phyloP scores from a whole-genome alignment of 1,140 invertebrate species.

The Mesaphorura yosii region DNA sequence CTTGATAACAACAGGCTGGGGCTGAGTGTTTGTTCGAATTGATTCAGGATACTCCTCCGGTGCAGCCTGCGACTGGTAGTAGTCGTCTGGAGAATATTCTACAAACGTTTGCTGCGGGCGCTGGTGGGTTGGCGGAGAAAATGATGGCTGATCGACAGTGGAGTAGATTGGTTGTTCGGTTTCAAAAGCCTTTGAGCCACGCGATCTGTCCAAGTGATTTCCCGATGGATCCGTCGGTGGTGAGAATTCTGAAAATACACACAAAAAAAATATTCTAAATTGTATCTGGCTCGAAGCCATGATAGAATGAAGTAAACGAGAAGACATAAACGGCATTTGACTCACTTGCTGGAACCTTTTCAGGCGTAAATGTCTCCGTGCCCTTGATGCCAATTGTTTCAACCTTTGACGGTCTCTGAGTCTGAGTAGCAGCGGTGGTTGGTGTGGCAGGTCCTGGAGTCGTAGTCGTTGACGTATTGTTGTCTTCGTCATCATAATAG shows the following conservation, averaged over 20 bases:
- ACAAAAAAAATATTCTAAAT: conserved; percentile 1
- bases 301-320: too few relatives aligned
- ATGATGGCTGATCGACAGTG: too few relatives aligned
- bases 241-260: not conserved
- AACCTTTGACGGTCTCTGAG: not conserved
- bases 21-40: not conserved
- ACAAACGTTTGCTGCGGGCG: too few relatives aligned
- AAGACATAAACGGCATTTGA: not conserved
- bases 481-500: conserved; percentile 62
- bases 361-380: not conserved
- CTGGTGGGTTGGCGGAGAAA: too few relatives aligned
- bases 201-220: conserved; percentile 11
- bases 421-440: not conserved
- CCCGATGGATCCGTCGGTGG: conserved; percentile 3
- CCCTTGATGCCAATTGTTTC: not conserved
- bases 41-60: conserved; percentile 3
- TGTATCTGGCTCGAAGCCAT: not conserved
- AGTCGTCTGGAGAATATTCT: too few relatives aligned
- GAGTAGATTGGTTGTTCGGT: too few relatives aligned
- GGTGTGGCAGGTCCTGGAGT: not conserved
- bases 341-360: conserved; percentile 15
- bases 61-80: too few relatives aligned
- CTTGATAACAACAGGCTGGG: conserved; percentile 24
- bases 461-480: conserved; percentile 39
- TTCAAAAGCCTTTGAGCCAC: conserved; percentile 12